Base-by-base conservation (phyloP, 2,888 invertebrate genomes). In the Sphecodes monilicornis region DNA sequence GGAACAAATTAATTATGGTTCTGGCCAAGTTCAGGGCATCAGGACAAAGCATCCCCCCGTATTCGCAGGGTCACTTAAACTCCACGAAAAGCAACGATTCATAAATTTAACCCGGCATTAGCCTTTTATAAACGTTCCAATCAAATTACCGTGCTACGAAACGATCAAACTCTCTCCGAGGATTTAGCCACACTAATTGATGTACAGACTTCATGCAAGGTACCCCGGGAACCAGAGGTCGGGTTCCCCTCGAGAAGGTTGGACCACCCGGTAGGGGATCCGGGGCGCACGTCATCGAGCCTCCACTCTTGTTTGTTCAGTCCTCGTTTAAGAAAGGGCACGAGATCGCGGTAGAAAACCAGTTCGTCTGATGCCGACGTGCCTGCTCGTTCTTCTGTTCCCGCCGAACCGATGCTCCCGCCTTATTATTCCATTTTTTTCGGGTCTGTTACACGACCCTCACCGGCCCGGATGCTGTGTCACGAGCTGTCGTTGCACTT, bases 211-310 rank as follows among this genome's bases (percentile, higher is more conserved):
- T 72, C 73, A 79, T 83, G 72, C 79, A 50, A 73, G 72, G 72
- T 68, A 78, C 60, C 29, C 71, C 41, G 32, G 57, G 80, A 80
- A 78, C 41, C 77, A 36, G 41, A 75, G 77, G 41, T 76, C 32
- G 76, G 68, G 36, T 78, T 66, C 72, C 78, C 54, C 18, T 46
- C 72, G 43, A 57, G 80, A 78, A 72, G 32, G 57, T 72, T 69
- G 82, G 85, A 86, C 86, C 86, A 85, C 86, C 82, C 85, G 69
- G 85, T 75, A 85, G 76, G 69, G 46, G 64, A 66, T 68, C 57
- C 60, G 76, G 46, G 75, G 75, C 39, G 78, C 76, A 80, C 85
- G 86, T 84, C 84, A 80, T 80, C 78, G 80, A 80, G 66, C 69
- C 78, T 80, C 60, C 69, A 50, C 39, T 78, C 84, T 80, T 71